phyloP scores from a whole-genome alignment of 2,888 invertebrate species.

The Taenaris catops region DNA sequence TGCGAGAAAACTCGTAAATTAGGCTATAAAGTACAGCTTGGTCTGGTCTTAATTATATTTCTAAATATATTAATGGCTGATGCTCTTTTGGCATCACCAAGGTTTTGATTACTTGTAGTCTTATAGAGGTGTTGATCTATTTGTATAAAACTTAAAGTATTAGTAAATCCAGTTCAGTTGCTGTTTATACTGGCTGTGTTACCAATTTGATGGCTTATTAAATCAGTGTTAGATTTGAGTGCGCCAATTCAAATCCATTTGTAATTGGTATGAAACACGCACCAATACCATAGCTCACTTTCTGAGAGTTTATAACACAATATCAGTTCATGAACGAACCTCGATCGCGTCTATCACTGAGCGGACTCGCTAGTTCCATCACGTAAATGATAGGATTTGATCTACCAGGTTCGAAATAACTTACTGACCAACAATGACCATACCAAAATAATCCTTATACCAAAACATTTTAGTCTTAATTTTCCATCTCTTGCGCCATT shows the following conservation, averaged over 20 bases:
- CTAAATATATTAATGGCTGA: constrained; percentile 62
- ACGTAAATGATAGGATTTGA: constrained; percentile 61
- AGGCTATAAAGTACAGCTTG: constrained; percentile 50
- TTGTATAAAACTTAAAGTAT: no score
- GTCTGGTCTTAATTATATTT: constrained; percentile 54
- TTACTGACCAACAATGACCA: constrained; percentile 26
- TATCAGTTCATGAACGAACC: constrained; percentile 35
- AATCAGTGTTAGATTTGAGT: no score
- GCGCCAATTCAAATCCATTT: constrained; percentile 13
- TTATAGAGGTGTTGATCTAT: no score
- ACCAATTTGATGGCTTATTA: no score
- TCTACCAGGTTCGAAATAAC: constrained; percentile 33
- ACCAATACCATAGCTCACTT: constrained; percentile 32
- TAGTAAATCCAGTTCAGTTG: no score
- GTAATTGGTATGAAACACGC: constrained; percentile 36
- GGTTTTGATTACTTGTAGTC: no score
- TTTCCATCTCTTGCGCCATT: constrained; percentile 23
- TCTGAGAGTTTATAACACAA: constrained; percentile 48
- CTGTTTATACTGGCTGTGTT: no score
- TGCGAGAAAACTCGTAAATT: constrained; percentile 55
- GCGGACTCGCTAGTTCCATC: constrained; percentile 44
- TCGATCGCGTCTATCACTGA: constrained; percentile 27
- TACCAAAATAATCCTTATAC: constrained; percentile 33
- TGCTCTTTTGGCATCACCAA: constrained; percentile 32
- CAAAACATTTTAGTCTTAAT: constrained; percentile 35